Conservation (phyloP, 1,140 invertebrate genomes). For the Hypsibius dujardini region DNA sequence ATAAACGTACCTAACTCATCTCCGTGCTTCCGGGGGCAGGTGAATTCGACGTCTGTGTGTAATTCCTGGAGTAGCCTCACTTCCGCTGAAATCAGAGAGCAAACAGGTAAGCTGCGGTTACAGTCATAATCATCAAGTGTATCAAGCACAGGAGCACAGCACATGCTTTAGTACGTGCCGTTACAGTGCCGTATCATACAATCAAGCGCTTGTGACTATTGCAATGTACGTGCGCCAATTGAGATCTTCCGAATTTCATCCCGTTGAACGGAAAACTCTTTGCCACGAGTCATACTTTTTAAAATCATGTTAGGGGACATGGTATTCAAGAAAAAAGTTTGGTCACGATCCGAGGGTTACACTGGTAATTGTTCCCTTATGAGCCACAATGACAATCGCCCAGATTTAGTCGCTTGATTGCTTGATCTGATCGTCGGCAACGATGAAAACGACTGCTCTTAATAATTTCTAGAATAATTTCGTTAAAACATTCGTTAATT, state of each 20-base stretch:
- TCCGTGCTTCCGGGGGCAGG: slow-evolving; percentile 4
- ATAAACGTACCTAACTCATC: neutral
- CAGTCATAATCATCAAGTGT: neutral
- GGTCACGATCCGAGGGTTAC: too few relatives aligned
- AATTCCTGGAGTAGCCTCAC: neutral
- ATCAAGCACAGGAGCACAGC: neutral
- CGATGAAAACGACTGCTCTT: too few relatives aligned
- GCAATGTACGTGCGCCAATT: neutral
- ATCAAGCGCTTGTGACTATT: neutral
- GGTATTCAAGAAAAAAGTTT: neutral
- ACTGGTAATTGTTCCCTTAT: too few relatives aligned
- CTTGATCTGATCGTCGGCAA: too few relatives aligned
- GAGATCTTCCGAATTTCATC: neutral
- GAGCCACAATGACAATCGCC: too few relatives aligned
- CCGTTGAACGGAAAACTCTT: too few relatives aligned
- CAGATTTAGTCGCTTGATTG: too few relatives aligned
- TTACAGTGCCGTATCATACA: neutral
- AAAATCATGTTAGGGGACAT: neutral
- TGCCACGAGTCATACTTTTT: neutral
- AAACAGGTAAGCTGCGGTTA: neutral
- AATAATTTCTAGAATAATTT: too few relatives aligned
- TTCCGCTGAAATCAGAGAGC: neutral
- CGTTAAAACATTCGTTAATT: too few relatives aligned
- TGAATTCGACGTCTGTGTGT: neutral
- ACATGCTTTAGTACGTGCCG: neutral